These are phyloP conservation scores for Agrotis exclamationis DNA, from an alignment of 2,888 invertebrate genomes.

Conservation along the genomic window DNA sequence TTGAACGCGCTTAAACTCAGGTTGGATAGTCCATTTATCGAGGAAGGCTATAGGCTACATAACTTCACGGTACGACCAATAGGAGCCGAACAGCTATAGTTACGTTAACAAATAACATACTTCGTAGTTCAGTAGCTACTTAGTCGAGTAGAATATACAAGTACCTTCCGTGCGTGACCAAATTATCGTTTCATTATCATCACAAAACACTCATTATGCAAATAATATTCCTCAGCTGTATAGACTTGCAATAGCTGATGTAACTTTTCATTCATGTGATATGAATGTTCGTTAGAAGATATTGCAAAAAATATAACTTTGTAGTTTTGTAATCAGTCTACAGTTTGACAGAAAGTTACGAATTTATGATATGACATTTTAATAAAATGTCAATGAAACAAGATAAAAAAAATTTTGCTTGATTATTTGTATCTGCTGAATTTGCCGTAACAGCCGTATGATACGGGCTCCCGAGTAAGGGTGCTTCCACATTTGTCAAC, in stretches of 20 bases:
- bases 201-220: constrained; percentile 25
- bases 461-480: no score
- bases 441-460: no score
- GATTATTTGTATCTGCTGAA: no score
- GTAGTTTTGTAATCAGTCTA: not conserved
- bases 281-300: constrained; percentile 2
- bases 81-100: not conserved
- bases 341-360: not conserved
- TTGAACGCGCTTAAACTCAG: no score
- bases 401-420: no score
- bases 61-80: no score
- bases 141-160: not conserved
- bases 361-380: no score
- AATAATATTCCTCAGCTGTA: constrained; percentile 21
- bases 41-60: no score
- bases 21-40: no score
- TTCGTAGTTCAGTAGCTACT: not conserved
- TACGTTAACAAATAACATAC: not conserved
- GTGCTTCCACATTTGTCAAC: no score
- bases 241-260: constrained; percentile 28
- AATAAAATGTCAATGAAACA: no score
- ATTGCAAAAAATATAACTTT: not conserved
- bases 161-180: constrained; percentile 13
- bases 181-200: constrained; percentile 20
- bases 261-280: constrained; percentile 14